Evolutionary conservation across 2,888 invertebrate genomes (phyloP), one percentile per base, ranked within the genome.

Genomic region (Ornithoptera priamus): DNA sequence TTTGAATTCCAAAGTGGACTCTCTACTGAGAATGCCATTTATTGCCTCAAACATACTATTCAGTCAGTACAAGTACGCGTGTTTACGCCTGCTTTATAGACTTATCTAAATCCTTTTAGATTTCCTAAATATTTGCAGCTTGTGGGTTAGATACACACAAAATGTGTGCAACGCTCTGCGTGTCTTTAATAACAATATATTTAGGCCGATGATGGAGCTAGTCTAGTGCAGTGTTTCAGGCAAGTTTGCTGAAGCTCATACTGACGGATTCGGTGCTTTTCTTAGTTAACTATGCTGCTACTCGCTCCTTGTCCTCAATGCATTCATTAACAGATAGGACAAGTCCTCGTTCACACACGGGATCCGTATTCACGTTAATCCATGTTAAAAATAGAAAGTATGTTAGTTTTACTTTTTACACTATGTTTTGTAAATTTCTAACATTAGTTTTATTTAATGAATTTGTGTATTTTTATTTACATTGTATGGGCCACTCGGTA

Each of bases 1-100:
- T 74, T 74, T 30, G 74, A 72, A 6, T 61, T 56, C 22, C 30
- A 22, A 20, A 30, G 22, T 62, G 59, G 24, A 24, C 58, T 71
- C 22, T 36, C 71, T 60, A 62, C 62, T 5, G 62, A 46, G n/a
- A 20, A 6, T 22, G 12, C 22, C 0, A 60, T 60, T 30, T 17
- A 15, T 18, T 12, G 15, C 5, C 72, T 75, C 17, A 71, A 74
- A 61, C 71, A 72, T n/a, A 70, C 70, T 50, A 70, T 72, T 17
- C 57, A 64, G 46, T 60, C 62, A 71, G 69, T 10, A 57, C 30
- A 30, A 30, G 7, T 3, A 60, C n/a, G n/a, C 15, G 36, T 7
- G 36, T 60, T 12, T 60, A 8, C 22, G 60, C 36, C 1, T 60
- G 60, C 3, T 18, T 30, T 60, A 15, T 60, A 17, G 36, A 60